A percentile compares a stretch with the other conserved stretches of the same genome.
These are phyloP conservation scores for Philereme vetulata DNA, from an alignment of 2,888 invertebrate species.

Conservation along the genomic window DNA sequence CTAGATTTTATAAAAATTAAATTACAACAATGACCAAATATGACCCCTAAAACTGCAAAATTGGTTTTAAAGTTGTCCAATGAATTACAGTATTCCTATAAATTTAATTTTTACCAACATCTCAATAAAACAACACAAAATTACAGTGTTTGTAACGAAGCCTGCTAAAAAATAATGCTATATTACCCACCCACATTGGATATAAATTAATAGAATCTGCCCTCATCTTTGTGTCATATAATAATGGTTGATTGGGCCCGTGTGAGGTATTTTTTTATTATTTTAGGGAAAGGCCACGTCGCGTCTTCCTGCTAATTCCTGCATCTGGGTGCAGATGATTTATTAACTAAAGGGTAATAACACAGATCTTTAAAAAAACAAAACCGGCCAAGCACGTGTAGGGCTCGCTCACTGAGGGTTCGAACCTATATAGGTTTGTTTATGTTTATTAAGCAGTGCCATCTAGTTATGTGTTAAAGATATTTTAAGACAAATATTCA, in stretches of 20 bases:
- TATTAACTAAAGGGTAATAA: slow-evolving; percentile 62
- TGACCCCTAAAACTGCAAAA: no score
- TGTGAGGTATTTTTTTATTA: slow-evolving; percentile 78
- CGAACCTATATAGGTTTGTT: no score
- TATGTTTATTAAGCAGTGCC: no score
- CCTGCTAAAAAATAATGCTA: slow-evolving; percentile 73
- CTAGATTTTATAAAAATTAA: no score
- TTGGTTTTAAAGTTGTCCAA: no score
- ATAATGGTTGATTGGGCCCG: slow-evolving; percentile 77
- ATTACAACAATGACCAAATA: no score
- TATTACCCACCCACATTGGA: slow-evolving; percentile 82
- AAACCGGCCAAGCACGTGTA: no score
- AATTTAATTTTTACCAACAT: slow-evolving; percentile 49
- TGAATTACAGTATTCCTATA: slow-evolving; percentile 34
- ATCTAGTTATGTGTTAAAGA: no score
- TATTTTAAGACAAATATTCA: no score
- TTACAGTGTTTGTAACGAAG: slow-evolving; percentile 68
- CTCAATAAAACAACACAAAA: slow-evolving; percentile 70
- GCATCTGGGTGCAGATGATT: slow-evolving; percentile 70
- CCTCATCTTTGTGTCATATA: slow-evolving; percentile 78
- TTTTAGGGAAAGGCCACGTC: slow-evolving; percentile 62
- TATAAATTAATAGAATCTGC: slow-evolving; percentile 83
- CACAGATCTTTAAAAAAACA: slow-evolving; percentile 28
- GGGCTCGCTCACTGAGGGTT: no score
- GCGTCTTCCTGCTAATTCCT: slow-evolving; percentile 65